phyloP scores from a whole-genome alignment of 2,888 invertebrate species.

The Trichacis sp. region DNA sequence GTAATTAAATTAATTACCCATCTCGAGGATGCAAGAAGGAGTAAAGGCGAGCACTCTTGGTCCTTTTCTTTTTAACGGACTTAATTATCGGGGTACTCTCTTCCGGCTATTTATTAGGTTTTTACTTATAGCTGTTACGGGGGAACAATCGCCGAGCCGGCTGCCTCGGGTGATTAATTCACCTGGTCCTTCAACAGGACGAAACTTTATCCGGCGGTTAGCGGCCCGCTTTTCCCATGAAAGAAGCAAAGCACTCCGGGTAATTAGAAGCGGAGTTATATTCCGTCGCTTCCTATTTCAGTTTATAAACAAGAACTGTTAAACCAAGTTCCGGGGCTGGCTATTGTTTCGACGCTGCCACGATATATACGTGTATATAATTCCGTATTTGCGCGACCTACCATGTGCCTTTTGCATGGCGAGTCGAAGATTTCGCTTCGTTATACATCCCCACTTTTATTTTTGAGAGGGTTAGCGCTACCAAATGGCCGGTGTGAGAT shows the following conservation, averaged over 20 bases:
- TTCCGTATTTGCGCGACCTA: not conserved
- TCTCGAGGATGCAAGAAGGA: constrained; percentile 58
- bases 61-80: constrained; percentile 62
- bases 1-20: constrained; percentile 68
- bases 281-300: constrained; percentile 64
- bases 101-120: constrained; percentile 67
- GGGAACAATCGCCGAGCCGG: constrained; percentile 56
- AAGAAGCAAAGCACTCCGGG: constrained; percentile 65
- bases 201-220: constrained; percentile 52
- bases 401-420: not conserved
- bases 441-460: constrained; percentile 7
- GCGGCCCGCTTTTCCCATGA: constrained; percentile 52
- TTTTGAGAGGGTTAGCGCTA: not conserved
- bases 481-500: constrained; percentile 6
- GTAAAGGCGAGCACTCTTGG: constrained; percentile 34
- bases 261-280: constrained; percentile 66
- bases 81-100: constrained; percentile 64
- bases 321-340: constrained; percentile 58
- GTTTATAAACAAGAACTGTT: constrained; percentile 66
- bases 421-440: constrained; percentile 2
- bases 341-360: constrained; percentile 30
- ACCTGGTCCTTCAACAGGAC: constrained; percentile 42
- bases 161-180: constrained; percentile 48
- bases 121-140: constrained; percentile 59
- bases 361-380: not conserved